phyloP scores from a whole-genome alignment of 2,113 vertebrate species.

The Lathamus discolor region DNA sequence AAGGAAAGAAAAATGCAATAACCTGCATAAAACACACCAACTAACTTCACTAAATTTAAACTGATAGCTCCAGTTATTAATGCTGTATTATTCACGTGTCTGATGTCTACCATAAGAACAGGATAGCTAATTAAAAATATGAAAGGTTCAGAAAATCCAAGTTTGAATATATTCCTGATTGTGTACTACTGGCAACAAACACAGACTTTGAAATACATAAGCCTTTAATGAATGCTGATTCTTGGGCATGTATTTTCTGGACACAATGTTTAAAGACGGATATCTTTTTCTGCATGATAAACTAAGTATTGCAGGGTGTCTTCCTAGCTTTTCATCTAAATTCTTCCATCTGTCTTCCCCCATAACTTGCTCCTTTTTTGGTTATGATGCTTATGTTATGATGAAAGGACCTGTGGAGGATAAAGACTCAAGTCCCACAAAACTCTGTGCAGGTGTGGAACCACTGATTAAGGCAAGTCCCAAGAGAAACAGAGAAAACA shows the following conservation, averaged over 20 bases:
- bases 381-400: neutral
- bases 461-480: neutral
- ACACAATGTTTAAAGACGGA: neutral
- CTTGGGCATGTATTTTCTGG: neutral
- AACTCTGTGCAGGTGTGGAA: neutral
- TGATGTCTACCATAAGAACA: neutral
- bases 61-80: neutral
- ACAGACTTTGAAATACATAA: neutral
- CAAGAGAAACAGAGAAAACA: neutral
- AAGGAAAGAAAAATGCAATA: neutral
- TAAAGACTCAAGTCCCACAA: neutral
- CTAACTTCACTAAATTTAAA: neutral
- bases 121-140: neutral
- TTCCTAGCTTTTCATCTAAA: neutral
- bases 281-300: neutral
- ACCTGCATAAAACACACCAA: neutral
- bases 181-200: neutral
- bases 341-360: neutral
- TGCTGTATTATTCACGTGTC: neutral
- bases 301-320: neutral
- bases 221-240: neutral
- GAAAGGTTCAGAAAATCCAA: neutral
- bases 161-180: neutral
- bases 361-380: neutral
- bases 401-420: neutral